phyloP scores from a whole-genome alignment of 2,888 invertebrate genomes.

The Phymatocera aterrima region DNA sequence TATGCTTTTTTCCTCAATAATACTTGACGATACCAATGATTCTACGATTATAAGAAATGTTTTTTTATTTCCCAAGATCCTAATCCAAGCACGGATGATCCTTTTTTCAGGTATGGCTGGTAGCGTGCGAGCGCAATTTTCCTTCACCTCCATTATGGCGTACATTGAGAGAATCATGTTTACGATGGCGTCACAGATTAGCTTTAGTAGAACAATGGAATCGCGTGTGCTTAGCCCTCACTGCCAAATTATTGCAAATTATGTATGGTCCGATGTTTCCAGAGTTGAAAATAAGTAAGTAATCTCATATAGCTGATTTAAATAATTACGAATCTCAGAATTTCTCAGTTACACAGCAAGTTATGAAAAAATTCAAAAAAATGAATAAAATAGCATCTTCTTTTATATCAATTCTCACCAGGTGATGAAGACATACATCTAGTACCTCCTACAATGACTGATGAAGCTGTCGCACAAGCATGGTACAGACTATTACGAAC shows the following conservation, averaged over 20 bases:
- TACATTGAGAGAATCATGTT: conserved; percentile 93
- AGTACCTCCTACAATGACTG: conserved; percentile 89
- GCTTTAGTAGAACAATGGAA: conserved; percentile 97
- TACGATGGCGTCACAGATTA: conserved; percentile 95
- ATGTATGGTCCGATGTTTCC: conserved; percentile 93
- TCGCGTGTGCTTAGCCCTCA: conserved; percentile 92
- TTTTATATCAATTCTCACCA: conserved; percentile 67
- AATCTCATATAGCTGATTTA: neutral
- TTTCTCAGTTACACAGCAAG: neutral
- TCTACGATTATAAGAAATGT: neutral
- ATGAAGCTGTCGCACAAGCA: conserved; percentile 94
- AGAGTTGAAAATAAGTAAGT: conserved; percentile 86
- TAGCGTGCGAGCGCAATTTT: conserved; percentile 88
- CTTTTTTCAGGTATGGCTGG: conserved; percentile 79
- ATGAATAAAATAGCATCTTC: neutral
- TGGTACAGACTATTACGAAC: conserved; percentile 97
- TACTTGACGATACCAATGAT: neutral
- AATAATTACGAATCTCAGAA: neutral
- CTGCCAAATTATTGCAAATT: conserved; percentile 88
- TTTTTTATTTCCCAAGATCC: neutral
- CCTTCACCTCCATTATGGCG: conserved; percentile 98
- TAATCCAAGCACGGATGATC: neutral
- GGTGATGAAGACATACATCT: conserved; percentile 91
- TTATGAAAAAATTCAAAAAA: neutral
- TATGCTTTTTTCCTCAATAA: neutral